Evolutionary conservation across 2,113 vertebrate species (phyloP), one percentile per base, ranked within the genome.

Genomic region (Cavia porcellus): DNA sequence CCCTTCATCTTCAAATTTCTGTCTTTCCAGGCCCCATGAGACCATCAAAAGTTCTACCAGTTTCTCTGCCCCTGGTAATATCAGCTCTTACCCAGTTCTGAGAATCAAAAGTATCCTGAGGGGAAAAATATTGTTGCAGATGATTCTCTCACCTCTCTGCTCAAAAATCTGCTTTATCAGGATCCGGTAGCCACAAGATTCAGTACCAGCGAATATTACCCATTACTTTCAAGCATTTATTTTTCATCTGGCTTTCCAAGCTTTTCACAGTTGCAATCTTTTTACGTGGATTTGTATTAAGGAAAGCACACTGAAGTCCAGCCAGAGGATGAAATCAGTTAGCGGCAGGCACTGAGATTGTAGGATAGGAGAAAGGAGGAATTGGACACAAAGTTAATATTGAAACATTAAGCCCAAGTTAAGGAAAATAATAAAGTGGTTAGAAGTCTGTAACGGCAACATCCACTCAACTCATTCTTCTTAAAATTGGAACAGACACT

Each of bases 241-340:
- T 92, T 92, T 82, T 92, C 28, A 74, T 42, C 35, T 90, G 61
- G 22, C 10, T 75, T 84, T 81, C 50, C 57, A 85, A 57, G 38
- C 32, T 83, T 75, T 74, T 32, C 87, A 70, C 61, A 70, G 38
- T 42, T 74, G 59, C 95, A 92, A 92, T 86, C 5, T 30, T 89
- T 38, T 85, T 74, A 83, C 1, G 3, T 52, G 32, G 92, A 93
- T 74, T 42, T 66, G 15, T 22, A 52, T 30, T 52, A 92, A 80
- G 55, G 57, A 83, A 88, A 64, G 7, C 4, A 77, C 81, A 81
- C 5, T 0, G 3, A 90, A 66, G 47, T 9, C 6, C 75, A 91
- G 57, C 32, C 90, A 87, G 17, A 93, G 20, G 82, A 92, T 59
- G 17, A 45, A 66, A 42, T 72, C 52, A 66, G 3, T 45, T 22